These are phyloP conservation scores for Diarsia rubi DNA, from an alignment of 2,888 invertebrate genomes.

Conservation along the genomic window DNA sequence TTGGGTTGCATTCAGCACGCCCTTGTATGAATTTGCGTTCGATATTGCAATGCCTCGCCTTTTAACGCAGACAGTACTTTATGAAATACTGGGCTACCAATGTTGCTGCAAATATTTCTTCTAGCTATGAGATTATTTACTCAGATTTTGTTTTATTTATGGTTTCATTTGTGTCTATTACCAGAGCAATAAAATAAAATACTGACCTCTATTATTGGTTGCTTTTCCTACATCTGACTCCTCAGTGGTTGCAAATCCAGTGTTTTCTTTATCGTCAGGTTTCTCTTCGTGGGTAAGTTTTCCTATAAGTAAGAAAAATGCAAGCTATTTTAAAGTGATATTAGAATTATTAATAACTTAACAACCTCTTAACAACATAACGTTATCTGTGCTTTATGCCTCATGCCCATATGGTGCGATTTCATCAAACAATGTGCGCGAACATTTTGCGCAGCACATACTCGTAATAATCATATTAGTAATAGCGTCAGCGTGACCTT, in stretches of 20 bases:
- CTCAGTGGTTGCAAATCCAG: constrained; percentile 82
- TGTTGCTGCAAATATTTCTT: neutral
- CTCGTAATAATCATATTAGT: neutral
- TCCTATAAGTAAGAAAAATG: constrained; percentile 67
- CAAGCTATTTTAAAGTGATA: neutral
- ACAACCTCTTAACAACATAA: too few species aligned
- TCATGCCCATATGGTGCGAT: too few species aligned
- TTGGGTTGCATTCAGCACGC: neutral
- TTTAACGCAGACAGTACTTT: neutral
- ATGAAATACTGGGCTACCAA: neutral
- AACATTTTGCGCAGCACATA: too few species aligned
- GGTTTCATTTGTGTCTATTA: neutral
- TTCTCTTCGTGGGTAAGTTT: constrained; percentile 72
- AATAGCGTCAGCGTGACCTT: constrained; percentile 7
- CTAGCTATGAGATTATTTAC: too few species aligned
- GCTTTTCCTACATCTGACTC: constrained; percentile 78
- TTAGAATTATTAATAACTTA: too few species aligned
- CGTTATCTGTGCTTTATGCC: too few species aligned
- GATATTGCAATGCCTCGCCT: neutral
- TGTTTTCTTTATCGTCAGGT: constrained; percentile 64
- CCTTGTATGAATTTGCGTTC: neutral
- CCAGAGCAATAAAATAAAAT: neutral
- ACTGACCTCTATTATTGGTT: constrained; percentile 66
- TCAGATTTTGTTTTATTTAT: neutral
- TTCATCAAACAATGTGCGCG: too few species aligned